Percentiles rank a stretch among this genome's conserved stretches.
Evolutionary conservation across 2,797 vertebrate genomes (phyloP).

Genomic region (Micropoecilia bifurca): DNA sequence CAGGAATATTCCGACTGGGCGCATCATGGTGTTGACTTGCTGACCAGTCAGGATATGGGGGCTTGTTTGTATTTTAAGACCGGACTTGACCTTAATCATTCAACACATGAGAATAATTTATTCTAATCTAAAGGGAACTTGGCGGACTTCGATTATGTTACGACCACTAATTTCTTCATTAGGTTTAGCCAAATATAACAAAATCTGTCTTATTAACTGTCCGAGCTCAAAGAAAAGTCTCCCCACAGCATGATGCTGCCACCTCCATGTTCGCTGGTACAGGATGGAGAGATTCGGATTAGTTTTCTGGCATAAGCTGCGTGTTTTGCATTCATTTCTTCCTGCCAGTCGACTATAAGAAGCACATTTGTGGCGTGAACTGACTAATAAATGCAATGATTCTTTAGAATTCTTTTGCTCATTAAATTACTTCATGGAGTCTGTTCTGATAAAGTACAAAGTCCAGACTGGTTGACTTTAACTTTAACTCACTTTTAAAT

Average conservation of each 20-base stretch:
- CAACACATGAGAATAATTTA: neutral
- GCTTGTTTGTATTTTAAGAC: neutral
- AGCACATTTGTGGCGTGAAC: neutral
- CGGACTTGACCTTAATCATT: neutral
- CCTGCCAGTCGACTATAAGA: neutral
- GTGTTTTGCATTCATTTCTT: neutral
- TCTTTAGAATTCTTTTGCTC: neutral
- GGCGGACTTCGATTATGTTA: neutral
- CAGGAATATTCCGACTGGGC: conserved; percentile 35
- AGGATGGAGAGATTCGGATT: neutral
- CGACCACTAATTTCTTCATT: neutral
- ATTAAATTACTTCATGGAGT: neutral
- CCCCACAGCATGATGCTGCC: neutral
- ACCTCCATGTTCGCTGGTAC: neutral
- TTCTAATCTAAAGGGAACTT: neutral
- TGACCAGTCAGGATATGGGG: neutral
- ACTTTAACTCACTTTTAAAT: neutral
- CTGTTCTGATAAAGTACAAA: neutral
- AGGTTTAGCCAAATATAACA: neutral
- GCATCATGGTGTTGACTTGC: conserved; percentile 27
- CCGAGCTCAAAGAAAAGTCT: neutral
- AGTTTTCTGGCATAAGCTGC: neutral
- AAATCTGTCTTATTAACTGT: neutral
- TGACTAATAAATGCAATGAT: neutral
- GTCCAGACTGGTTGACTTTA: neutral